These are phyloP conservation scores for Pterois miles DNA, from an alignment of 2,797 vertebrate species.

Conservation along the genomic window DNA sequence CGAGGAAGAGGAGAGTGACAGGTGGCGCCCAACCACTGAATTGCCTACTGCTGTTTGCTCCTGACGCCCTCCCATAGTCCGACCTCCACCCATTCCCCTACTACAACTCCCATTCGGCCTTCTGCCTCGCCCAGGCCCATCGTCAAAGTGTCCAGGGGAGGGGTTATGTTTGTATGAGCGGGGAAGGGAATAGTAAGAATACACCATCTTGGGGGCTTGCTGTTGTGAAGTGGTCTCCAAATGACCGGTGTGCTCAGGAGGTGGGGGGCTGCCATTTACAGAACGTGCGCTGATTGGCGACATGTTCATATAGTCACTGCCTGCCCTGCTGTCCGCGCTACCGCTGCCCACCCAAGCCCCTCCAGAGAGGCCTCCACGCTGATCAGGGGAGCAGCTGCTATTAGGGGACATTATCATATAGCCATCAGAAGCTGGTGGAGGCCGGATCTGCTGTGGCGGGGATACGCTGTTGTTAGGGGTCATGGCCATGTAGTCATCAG, in stretches of 20 bases:
- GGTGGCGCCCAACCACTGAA: slow-evolving; percentile 69
- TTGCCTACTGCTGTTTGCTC: slow-evolving; percentile 53
- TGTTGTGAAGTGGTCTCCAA: slow-evolving; percentile 72
- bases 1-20: slow-evolving; percentile 83
- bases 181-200: slow-evolving; percentile 84
- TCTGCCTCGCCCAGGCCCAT: slow-evolving; percentile 68
- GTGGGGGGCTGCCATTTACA: slow-evolving; percentile 78
- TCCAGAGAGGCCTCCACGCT: slow-evolving; percentile 73
- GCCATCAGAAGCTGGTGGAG: slow-evolving; percentile 75
- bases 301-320: slow-evolving; percentile 89
- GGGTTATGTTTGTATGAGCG: slow-evolving; percentile 83
- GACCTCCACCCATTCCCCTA: slow-evolving; percentile 58
- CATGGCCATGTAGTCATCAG: slow-evolving; percentile 88
- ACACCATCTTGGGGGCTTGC: slow-evolving; percentile 83
- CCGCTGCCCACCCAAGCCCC: slow-evolving; percentile 77
- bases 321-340: slow-evolving; percentile 79
- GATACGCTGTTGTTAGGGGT: slow-evolving; percentile 84
- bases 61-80: slow-evolving; percentile 57
- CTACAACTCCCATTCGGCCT: slow-evolving; percentile 66
- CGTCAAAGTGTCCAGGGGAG: slow-evolving; percentile 76
- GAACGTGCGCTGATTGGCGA: slow-evolving; percentile 84
- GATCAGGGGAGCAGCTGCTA: slow-evolving; percentile 84
- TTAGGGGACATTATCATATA: slow-evolving; percentile 89
- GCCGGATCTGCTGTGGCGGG: slow-evolving; percentile 81
- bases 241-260: slow-evolving; percentile 49